Conservation (phyloP, 2,888 invertebrate genomes). For the Noctua fimbriata region DNA sequence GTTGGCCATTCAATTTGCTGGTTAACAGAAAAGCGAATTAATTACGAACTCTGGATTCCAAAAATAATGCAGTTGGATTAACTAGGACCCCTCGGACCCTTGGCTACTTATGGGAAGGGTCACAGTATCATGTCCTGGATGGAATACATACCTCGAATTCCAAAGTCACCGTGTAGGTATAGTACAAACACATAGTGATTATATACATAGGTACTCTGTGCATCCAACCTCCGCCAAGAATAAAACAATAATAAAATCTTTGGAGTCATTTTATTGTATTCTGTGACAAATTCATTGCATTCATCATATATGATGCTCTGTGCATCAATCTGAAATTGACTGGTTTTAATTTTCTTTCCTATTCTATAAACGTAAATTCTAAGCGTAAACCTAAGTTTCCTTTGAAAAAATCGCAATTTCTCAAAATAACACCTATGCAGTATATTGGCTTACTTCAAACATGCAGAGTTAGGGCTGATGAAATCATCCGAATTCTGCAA, state of each 20-base stretch:
- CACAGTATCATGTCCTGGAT: no score
- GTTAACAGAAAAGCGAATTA: not conserved
- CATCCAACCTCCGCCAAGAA: not conserved
- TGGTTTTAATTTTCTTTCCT: not conserved
- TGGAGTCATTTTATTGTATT: constrained; percentile 1
- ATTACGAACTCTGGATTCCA: not conserved
- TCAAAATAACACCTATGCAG: constrained; percentile 3
- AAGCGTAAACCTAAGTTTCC: not conserved
- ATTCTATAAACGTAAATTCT: not conserved
- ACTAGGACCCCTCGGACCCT: not conserved
- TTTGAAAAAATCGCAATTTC: not conserved
- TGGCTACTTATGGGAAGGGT: no score
- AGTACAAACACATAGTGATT: not conserved
- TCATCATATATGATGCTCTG: not conserved
- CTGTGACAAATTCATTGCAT: constrained; percentile 1
- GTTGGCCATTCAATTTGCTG: not conserved
- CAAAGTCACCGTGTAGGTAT: no score
- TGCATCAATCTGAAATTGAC: constrained; percentile 9
- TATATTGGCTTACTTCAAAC: constrained; percentile 4
- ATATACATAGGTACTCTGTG: not conserved
- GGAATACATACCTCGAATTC: no score
- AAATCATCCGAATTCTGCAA: constrained; percentile 18
- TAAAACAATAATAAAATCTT: not conserved
- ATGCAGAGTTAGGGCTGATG: constrained; percentile 4
- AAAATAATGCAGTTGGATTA: not conserved